Conservation (phyloP, 2,113 vertebrate species). For the Raja brachyura region DNA sequence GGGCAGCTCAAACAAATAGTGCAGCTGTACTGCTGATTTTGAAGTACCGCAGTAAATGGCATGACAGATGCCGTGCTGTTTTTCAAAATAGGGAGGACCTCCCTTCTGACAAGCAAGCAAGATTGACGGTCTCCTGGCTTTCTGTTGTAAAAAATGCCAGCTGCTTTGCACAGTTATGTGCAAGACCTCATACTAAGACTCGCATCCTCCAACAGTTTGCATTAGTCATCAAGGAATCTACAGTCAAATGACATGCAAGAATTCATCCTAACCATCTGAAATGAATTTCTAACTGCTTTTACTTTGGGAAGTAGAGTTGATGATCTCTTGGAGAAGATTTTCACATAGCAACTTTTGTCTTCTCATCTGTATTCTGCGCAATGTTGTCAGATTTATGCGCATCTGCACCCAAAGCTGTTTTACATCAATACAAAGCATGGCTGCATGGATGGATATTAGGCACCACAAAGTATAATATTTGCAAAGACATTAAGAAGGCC, state of each 20-base stretch:
- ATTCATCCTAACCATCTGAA: background rate
- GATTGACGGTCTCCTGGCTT: conserved; percentile 56
- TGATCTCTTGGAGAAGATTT: background rate
- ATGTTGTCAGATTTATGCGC: background rate
- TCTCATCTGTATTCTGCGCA: background rate
- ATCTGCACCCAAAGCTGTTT: background rate
- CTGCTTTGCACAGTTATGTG: conserved; percentile 49
- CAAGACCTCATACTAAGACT: background rate
- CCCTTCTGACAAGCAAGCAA: conserved; percentile 60
- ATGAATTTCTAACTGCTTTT: background rate
- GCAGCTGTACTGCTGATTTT: conserved; percentile 64
- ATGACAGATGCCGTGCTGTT: conserved; percentile 68
- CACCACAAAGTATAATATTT: no score
- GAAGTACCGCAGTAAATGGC: conserved; percentile 57
- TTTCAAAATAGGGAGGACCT: conserved; percentile 57
- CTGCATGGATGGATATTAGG: background rate
- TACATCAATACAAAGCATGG: background rate
- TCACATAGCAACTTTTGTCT: background rate
- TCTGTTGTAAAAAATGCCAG: conserved; percentile 64
- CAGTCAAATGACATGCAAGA: background rate
- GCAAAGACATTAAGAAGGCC: no score
- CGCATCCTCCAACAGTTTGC: background rate
- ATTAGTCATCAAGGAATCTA: background rate
- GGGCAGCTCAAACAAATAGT: conserved; percentile 59
- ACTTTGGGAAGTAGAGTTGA: background rate